Evolutionary conservation across 2,797 vertebrate species (phyloP).

Genomic region (Enteromius paludinosus): DNA sequence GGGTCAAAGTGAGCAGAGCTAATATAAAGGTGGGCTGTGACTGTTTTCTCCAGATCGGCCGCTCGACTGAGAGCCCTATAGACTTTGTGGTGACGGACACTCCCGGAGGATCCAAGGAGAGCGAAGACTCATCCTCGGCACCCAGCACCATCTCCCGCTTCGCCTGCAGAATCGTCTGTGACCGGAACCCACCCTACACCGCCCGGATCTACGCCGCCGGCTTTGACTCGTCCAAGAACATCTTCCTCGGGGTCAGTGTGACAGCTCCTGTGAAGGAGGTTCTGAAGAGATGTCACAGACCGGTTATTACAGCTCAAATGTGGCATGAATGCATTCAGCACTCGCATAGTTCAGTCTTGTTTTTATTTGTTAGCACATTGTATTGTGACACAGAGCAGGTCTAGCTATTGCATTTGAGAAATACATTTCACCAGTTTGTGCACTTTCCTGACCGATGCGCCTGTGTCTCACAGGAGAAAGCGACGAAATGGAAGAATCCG

Average conservation of each 20-base stretch:
- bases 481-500: constrained; percentile 84
- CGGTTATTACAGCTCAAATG: neutral
- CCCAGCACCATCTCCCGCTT: constrained; percentile 84
- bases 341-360: neutral
- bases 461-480: constrained; percentile 74
- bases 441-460: neutral
- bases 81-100: constrained; percentile 84
- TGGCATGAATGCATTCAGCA: neutral
- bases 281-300: neutral
- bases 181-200: constrained; percentile 81
- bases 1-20: neutral
- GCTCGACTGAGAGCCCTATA: constrained; percentile 82
- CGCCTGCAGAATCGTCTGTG: constrained; percentile 81
- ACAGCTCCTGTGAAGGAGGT: too few relatives aligned
- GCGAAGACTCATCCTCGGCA: constrained; percentile 78
- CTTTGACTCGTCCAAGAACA: constrained; percentile 84
- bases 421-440: neutral
- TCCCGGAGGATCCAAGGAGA: constrained; percentile 76
- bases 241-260: constrained; percentile 79
- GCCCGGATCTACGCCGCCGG: constrained; percentile 83
- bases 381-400: neutral
- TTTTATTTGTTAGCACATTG: neutral
- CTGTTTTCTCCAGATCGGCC: constrained; percentile 73
- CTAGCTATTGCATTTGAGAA: neutral
- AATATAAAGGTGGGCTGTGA: neutral